A percentile compares a stretch with the other conserved stretches of the same genome.
Conservation (phyloP, 2,797 vertebrate species). For the Etheostoma nigrum region DNA sequence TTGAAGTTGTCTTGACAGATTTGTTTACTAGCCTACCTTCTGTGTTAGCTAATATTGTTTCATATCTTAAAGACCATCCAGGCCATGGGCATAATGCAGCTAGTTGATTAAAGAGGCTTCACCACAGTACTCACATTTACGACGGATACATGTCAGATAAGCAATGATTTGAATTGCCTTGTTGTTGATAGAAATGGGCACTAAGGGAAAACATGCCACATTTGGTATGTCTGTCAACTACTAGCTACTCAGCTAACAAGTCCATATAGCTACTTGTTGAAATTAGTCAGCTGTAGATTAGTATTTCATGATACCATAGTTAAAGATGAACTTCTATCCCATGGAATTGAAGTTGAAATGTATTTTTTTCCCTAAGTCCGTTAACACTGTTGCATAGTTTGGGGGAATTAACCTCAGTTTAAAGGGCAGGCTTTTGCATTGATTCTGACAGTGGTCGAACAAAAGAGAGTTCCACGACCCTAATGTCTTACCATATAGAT, state of each 20-base stretch:
- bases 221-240: neutral
- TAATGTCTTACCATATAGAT: conserved; percentile 28
- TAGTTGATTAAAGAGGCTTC: neutral
- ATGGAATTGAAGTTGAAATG: neutral
- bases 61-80: neutral
- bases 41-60: conserved; percentile 26
- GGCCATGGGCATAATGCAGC: conserved; percentile 33
- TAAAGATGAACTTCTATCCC: neutral
- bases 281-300: neutral
- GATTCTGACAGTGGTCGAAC: neutral
- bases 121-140: neutral
- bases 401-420: neutral
- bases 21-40: neutral
- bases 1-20: conserved; percentile 7
- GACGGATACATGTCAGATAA: neutral
- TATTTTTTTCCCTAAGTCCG: neutral
- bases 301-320: neutral
- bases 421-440: neutral
- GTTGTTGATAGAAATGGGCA: neutral
- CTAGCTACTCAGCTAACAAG: neutral
- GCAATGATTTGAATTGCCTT: neutral
- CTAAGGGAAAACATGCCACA: neutral
- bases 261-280: neutral
- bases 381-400: neutral
- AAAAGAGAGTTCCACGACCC: neutral